Evolutionary conservation across 2,113 vertebrate genomes (phyloP).

Genomic region (Otus sunia): DNA sequence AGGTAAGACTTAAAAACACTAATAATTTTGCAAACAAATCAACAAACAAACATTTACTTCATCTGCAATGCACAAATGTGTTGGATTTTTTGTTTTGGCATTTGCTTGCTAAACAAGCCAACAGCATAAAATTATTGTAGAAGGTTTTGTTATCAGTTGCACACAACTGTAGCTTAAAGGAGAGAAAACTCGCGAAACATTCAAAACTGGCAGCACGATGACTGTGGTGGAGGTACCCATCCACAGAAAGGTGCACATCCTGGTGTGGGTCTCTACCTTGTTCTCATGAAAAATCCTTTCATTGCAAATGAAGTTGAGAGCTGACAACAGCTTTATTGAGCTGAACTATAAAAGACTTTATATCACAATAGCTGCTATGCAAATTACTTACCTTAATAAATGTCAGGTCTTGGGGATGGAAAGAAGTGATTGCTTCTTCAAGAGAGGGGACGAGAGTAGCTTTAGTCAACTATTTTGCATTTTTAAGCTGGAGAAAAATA

Average conservation of each 20-base stretch:
- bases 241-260: background rate
- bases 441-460: background rate
- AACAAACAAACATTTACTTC: background rate
- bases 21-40: background rate
- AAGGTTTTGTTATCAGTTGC: background rate
- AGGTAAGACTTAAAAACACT: background rate
- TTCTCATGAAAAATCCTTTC: background rate
- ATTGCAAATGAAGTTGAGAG: background rate
- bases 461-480: background rate
- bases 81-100: rapidly evolving
- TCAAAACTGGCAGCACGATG: background rate
- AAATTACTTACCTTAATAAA: background rate
- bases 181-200: background rate
- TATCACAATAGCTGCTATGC: background rate
- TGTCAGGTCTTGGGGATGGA: background rate
- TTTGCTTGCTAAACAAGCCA: background rate
- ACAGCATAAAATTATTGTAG: background rate
- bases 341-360: background rate
- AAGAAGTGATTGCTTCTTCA: background rate
- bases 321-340: background rate
- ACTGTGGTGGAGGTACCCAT: background rate
- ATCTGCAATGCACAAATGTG: background rate
- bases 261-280: background rate
- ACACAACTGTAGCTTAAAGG: background rate
- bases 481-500: background rate